phyloP scores from a whole-genome alignment of 2,113 vertebrate genomes.

The Beaufortia kweichowensis region DNA sequence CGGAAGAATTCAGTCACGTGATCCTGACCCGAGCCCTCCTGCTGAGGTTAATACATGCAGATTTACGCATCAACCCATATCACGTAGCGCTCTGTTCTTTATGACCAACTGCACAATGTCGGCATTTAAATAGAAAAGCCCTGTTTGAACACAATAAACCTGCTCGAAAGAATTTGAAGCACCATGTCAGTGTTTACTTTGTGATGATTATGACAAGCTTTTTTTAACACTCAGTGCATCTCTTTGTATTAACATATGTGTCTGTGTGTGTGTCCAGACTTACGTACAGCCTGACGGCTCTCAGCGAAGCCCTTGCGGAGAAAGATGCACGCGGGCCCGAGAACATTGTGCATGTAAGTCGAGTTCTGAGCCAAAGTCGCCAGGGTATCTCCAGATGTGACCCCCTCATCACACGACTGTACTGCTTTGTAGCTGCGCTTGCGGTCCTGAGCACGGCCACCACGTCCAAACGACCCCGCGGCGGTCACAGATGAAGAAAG shows the following conservation, averaged over 20 bases:
- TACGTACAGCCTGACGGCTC: constrained; percentile 98
- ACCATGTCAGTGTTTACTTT: no score
- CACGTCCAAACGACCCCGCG: constrained; percentile 12
- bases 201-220: no score
- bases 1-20: constrained; percentile 8
- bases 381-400: constrained; percentile 77
- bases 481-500: constrained; percentile 52
- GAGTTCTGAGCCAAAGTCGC: constrained; percentile 91
- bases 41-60: not conserved
- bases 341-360: constrained; percentile 90
- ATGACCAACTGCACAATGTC: not conserved
- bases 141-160: not conserved
- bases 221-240: no score
- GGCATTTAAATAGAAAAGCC: not conserved
- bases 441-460: constrained; percentile 82
- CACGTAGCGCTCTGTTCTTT: not conserved
- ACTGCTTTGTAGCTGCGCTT: constrained; percentile 91
- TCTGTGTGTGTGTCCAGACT: constrained; percentile 71
- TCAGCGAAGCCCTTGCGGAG: constrained; percentile 97
- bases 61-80: constrained; percentile 1
- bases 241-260: no score
- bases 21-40: not conserved
- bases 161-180: no score
- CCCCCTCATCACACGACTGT: constrained; percentile 85
- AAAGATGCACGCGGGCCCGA: constrained; percentile 97